Conservation (phyloP, 2,888 invertebrate genomes). For the Mythimna lalbum region DNA sequence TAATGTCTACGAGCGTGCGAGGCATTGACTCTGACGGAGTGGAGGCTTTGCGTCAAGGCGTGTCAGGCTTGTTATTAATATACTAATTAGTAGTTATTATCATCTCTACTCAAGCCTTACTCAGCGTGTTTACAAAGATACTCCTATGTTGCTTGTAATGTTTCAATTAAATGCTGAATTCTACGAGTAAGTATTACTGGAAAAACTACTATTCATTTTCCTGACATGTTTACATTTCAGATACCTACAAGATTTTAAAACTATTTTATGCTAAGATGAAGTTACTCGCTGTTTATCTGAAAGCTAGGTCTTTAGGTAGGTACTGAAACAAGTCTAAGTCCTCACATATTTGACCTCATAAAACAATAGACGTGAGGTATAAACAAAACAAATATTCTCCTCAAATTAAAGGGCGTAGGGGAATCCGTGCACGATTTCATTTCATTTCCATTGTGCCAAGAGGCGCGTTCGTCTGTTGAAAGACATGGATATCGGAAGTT, state of each 20-base stretch:
- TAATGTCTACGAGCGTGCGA: conserved; percentile 42
- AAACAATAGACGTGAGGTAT: not conserved
- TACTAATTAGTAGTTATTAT: conserved; percentile 51
- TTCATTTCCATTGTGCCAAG: conserved; percentile 31
- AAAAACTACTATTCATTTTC: not conserved
- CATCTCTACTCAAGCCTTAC: conserved; percentile 34
- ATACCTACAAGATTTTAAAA: not conserved
- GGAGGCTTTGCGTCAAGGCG: conserved; percentile 36
- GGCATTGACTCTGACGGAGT: conserved; percentile 41
- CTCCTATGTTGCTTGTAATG: conserved; percentile 19
- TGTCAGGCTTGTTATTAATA: conserved; percentile 47
- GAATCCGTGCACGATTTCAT: conserved; percentile 28
- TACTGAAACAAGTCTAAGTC: not conserved
- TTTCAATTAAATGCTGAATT: conserved; percentile 16
- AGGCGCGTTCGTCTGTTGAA: conserved; percentile 29
- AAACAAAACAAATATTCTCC: conserved; percentile 6
- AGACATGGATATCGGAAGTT: conserved; percentile 65
- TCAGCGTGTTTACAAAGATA: conserved; percentile 22
- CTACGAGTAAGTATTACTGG: not conserved
- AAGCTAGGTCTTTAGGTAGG: not conserved
- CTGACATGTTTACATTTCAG: not conserved
- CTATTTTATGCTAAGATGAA: not conserved
- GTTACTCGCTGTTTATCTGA: not conserved
- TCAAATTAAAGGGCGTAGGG: conserved; percentile 30
- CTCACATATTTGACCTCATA: not conserved